Conservation (phyloP, 2,888 invertebrate genomes). For the Synergus laeviventris region DNA sequence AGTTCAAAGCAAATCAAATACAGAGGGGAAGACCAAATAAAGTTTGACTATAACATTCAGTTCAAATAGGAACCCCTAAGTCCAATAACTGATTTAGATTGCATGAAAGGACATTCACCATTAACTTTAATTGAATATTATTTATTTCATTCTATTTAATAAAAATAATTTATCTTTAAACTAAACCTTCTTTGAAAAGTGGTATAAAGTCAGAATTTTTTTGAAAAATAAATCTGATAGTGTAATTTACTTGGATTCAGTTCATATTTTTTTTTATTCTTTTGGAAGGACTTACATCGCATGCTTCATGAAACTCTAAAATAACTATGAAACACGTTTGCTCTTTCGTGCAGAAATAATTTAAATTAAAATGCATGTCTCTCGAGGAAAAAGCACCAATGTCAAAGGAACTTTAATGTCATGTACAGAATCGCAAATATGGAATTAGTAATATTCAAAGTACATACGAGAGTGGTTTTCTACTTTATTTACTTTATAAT, state of each 20-base stretch:
- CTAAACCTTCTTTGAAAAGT: neutral
- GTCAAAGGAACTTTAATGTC: conserved; percentile 36
- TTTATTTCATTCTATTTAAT: neutral
- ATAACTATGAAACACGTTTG: conserved; percentile 1
- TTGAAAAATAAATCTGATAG: too few species aligned
- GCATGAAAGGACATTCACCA: neutral
- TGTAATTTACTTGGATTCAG: too few species aligned
- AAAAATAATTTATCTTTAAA: neutral
- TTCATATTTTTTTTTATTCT: neutral
- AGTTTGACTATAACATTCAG: conserved; percentile 30
- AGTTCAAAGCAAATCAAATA: conserved; percentile 66
- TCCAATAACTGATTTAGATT: neutral
- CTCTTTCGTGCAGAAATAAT: conserved; percentile 22
- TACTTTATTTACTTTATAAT: neutral
- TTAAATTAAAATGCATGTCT: conserved; percentile 36
- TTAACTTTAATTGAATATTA: neutral
- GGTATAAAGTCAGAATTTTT: too few species aligned
- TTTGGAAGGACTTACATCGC: neutral
- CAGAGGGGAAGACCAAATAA: conserved; percentile 12
- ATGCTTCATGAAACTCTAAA: conserved; percentile 18
- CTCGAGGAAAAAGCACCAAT: conserved; percentile 19
- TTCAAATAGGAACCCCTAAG: conserved; percentile 16
- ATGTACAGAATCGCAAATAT: conserved; percentile 1
- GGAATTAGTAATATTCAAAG: conserved; percentile 35
- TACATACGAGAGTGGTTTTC: neutral